Conservation (phyloP, 2,113 vertebrate species). For the Cyrtonyx montezumae region DNA sequence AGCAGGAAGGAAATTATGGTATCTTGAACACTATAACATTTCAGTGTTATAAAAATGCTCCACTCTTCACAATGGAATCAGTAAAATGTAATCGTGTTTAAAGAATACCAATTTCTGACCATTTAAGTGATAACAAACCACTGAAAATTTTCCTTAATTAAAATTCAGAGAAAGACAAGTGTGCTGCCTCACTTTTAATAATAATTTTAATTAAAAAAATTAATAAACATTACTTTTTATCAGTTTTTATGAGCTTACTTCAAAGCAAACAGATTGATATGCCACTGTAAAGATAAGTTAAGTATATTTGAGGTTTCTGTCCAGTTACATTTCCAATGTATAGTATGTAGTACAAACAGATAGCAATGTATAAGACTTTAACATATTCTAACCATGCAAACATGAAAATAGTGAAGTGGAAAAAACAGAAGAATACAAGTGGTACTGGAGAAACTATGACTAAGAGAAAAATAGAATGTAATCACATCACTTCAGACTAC, state of each 20-base stretch:
- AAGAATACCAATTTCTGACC: background rate
- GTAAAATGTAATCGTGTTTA: background rate
- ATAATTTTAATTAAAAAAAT: too few relatives aligned
- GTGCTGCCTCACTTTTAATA: background rate
- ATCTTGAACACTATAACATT: background rate
- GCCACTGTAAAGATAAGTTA: background rate
- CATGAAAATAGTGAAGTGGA: background rate
- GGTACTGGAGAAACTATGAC: background rate
- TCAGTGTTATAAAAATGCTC: background rate
- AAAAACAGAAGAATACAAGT: background rate
- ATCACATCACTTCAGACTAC: background rate
- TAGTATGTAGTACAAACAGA: background rate
- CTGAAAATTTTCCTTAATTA: background rate
- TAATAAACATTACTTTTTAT: background rate
- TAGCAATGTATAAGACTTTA: background rate
- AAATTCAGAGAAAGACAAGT: background rate
- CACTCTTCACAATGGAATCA: background rate
- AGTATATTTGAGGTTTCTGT: background rate
- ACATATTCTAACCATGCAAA: background rate
- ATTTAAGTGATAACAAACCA: background rate
- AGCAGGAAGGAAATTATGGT: background rate
- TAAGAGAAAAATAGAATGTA: background rate
- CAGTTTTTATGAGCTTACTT: background rate
- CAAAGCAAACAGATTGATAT: background rate
- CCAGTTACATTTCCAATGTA: background rate